Percentiles rank a stretch among this genome's conserved stretches.
Conservation (phyloP, 2,888 invertebrate species). For the Phengaris arion region DNA sequence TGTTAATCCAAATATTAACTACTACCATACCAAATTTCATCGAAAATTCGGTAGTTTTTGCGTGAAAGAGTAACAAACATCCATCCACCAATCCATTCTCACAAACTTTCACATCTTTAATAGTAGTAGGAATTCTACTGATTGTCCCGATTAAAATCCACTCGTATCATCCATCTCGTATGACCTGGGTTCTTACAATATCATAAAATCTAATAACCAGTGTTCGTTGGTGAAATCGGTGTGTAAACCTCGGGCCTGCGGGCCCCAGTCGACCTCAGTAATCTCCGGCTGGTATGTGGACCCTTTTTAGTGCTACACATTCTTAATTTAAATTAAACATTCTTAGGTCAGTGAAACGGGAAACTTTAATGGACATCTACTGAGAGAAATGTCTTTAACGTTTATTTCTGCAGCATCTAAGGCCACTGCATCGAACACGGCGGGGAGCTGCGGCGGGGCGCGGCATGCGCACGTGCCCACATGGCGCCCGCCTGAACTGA, state of each 20-base stretch:
- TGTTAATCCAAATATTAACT: no score
- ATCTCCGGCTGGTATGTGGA: background rate
- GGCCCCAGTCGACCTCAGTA: background rate
- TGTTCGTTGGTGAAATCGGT: background rate
- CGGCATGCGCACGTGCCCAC: no score
- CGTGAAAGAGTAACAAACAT: no score
- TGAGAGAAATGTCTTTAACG: background rate
- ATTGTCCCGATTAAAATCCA: background rate
- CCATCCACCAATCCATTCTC: no score
- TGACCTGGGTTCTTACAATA: background rate
- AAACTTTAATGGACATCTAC: background rate
- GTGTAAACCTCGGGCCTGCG: background rate
- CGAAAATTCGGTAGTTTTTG: no score
- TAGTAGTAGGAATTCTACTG: background rate
- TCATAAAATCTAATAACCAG: background rate
- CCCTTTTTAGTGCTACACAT: conserved; percentile 16
- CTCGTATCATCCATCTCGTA: no score
- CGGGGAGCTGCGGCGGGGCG: no score
- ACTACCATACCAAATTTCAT: no score
- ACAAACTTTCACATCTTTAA: no score
- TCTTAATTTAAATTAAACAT: conserved; percentile 26
- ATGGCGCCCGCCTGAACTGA: no score
- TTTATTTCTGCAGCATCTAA: background rate
- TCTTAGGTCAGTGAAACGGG: conserved; percentile 6
- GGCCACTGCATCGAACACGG: no score